Conservation (phyloP, 2,113 vertebrate genomes). For the Leucopsar rothschildi region DNA sequence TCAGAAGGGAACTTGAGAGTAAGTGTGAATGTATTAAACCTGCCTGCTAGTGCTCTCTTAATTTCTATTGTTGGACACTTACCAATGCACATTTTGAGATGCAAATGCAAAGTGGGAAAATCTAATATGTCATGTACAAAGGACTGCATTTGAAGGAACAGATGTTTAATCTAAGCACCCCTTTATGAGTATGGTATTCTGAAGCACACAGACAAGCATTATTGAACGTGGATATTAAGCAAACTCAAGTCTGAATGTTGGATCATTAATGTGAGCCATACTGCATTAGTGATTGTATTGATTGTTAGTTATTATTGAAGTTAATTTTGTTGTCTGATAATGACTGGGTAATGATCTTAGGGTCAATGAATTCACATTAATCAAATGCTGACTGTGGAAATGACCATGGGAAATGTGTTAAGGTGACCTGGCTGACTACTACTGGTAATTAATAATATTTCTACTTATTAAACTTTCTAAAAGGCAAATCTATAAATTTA, state of each 20-base stretch:
- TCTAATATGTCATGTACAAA: not conserved
- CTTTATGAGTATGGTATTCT: not conserved
- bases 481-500: not conserved
- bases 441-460: constrained; percentile 28
- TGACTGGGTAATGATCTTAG: not conserved
- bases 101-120: not conserved
- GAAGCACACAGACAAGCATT: not conserved
- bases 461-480: not conserved
- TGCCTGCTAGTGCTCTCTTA: not conserved
- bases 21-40: not conserved
- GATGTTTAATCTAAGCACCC: not conserved
- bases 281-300: not conserved
- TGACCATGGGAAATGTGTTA: not conserved
- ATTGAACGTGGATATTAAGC: not conserved
- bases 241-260: not conserved
- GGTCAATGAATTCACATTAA: constrained; percentile 5
- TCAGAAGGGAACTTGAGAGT: not conserved
- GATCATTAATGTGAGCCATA: not conserved
- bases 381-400: constrained; percentile 17
- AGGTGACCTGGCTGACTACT: not conserved
- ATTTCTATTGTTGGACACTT: not conserved
- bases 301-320: not conserved
- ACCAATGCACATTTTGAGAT: not conserved
- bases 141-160: not conserved
- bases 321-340: constrained; percentile 22